These are phyloP conservation scores for Euzetes globulus DNA, from an alignment of 2,888 invertebrate genomes.

Conservation along the genomic window DNA sequence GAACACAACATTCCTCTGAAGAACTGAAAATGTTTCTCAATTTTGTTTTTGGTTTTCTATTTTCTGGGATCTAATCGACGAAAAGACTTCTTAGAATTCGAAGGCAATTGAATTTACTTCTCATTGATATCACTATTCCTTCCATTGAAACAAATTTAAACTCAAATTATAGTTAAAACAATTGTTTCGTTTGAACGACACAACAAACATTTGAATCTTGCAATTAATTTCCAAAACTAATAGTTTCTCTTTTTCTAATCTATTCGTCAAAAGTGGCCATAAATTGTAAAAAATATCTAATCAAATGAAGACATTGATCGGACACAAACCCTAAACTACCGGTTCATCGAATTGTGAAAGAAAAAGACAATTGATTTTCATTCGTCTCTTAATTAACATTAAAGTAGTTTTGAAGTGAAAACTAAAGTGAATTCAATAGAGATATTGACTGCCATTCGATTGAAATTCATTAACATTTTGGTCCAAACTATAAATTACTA, in stretches of 20 bases:
- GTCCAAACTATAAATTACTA: background rate
- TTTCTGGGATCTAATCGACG: background rate
- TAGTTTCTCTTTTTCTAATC: no score
- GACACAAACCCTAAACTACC: no score
- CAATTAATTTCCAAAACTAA: no score
- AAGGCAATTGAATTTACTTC: background rate
- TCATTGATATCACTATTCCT: constrained; percentile 23
- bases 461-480: background rate
- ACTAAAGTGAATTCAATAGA: background rate
- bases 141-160: constrained; percentile 1
- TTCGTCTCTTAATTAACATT: background rate
- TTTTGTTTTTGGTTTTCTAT: background rate
- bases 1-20: background rate
- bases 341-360: no score
- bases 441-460: background rate
- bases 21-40: background rate
- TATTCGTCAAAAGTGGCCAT: no score
- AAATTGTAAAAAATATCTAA: no score
- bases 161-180: background rate
- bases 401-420: background rate
- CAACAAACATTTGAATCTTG: background rate
- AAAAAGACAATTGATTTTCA: background rate
- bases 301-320: no score
- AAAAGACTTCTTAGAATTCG: background rate
- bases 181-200: background rate